phyloP scores from a whole-genome alignment of 1,140 invertebrate genomes.

The Mercenaria mercenaria region DNA sequence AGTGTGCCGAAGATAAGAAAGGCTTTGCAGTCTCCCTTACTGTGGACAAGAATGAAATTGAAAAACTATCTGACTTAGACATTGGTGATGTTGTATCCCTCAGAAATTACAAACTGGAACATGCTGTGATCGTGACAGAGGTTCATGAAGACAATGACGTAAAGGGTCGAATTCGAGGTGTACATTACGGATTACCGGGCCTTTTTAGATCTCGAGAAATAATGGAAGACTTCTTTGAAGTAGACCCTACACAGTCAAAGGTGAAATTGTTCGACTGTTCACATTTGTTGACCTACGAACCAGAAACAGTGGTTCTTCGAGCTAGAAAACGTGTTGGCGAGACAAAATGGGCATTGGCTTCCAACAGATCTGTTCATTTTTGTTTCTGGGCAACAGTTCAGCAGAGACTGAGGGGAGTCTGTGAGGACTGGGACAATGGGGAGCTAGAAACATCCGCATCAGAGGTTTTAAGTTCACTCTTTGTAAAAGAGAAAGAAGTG shows the following conservation, averaged over 20 bases:
- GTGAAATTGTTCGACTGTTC: conserved; percentile 7
- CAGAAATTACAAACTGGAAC: not conserved
- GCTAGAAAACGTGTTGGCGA: conserved; percentile 30
- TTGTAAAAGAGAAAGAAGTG: not conserved
- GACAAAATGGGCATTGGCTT: not conserved
- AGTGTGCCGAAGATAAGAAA: not conserved
- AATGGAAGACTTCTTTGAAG: not conserved
- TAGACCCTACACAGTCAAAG: not conserved
- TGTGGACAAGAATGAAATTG: not conserved
- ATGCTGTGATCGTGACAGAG: not conserved
- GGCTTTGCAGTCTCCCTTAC: not conserved
- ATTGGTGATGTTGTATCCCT: not conserved
- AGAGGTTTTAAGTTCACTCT: not conserved
- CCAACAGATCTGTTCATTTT: conserved; percentile 32
- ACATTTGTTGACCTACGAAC: not conserved
- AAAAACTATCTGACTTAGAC: not conserved
- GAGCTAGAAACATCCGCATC: not conserved
- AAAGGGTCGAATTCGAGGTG: not conserved
- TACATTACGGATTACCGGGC: not conserved
- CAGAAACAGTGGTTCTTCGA: not conserved
- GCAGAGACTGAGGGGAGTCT: not conserved
- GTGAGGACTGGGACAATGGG: not conserved
- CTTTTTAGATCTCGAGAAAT: not conserved
- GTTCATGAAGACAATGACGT: not conserved
- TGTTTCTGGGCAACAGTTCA: conserved; percentile 50